Evolutionary conservation across 2,888 invertebrate genomes (phyloP).

Genomic region (Volucella bombylans): DNA sequence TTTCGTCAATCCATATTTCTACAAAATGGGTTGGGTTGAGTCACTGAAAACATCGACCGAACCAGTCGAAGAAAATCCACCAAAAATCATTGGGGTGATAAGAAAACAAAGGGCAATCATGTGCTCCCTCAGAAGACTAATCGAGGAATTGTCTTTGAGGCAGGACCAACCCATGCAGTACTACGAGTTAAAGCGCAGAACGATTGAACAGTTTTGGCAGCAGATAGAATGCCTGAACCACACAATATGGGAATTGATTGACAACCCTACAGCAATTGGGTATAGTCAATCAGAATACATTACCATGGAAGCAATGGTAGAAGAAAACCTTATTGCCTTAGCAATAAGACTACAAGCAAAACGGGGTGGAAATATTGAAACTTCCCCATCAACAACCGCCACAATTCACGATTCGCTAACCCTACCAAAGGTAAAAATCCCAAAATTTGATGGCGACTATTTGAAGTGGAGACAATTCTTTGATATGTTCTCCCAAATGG

Average conservation of each 20-base stretch:
- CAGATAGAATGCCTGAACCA: not conserved
- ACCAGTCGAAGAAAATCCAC: not conserved
- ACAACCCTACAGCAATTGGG: too few relatives aligned
- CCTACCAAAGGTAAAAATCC: slow-evolving; percentile 37
- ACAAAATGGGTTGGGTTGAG: not conserved
- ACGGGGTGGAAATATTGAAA: not conserved
- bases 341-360: too few relatives aligned
- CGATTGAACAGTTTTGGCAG: too few relatives aligned
- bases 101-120: slow-evolving; percentile 16
- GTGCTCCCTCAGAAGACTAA: not conserved
- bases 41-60: not conserved
- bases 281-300: not conserved
- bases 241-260: too few relatives aligned
- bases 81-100: not conserved
- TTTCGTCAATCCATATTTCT: not conserved
- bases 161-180: not conserved
- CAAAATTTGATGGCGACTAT: slow-evolving; percentile 38
- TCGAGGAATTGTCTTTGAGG: slow-evolving; percentile 1
- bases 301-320: slow-evolving; percentile 9
- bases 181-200: too few relatives aligned
- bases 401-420: slow-evolving; percentile 11
- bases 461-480: slow-evolving; percentile 46
- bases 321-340: slow-evolving; percentile 3
- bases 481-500: slow-evolving; percentile 43
- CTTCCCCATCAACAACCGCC: slow-evolving; percentile 5